Base-by-base conservation (phyloP, 2,797 vertebrate species). In the Hapalemur alaotrensis region DNA sequence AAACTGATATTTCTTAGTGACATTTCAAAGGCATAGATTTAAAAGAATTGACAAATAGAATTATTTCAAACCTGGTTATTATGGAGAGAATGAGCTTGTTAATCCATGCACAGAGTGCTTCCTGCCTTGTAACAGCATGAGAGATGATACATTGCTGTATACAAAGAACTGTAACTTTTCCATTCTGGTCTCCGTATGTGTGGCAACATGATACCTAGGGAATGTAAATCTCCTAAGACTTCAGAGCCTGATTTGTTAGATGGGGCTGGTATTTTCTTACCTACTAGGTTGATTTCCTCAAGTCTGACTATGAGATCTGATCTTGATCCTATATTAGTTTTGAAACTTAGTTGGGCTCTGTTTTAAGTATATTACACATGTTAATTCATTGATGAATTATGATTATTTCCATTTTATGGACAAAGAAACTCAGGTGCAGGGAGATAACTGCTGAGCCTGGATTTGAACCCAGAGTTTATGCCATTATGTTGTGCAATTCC, bases 21-120 rank as follows among this genome's bases (percentile, higher is more conserved):
- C 30, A 67, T 89, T 91, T 72, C 18, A 93, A 87, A 95, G 83
- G 15, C 10, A 48, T 70, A 52, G 18, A 70, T 90, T 90, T 87
- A 38, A 81, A 87, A 78, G 46, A 91, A 75, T 18, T 81, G 91
- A 41, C 70, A 85, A 87, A 70, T 35, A 72, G 35, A 32, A 90
- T 95, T 80, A 78, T 90, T 83, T 75, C 17, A 35, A 81, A 32
- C 32, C 38, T 90, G 59, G 63, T 82, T 89, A 67, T 96, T 80
- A 89, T 43, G 46, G 83, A 80, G 48, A 30, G 76, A 93, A 86
- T 59, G 83, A 93, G 41, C 2, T 80, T 54, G 1, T 87, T 93
- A 84, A 79, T 95, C 32, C 43, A 11, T 65, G 65, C 11, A 22
- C 2, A 1, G 46, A 48, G 18, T 76, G 59, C 10, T 95, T 96